phyloP scores from a whole-genome alignment of 2,113 vertebrate species.

The Paradisaea rubra region DNA sequence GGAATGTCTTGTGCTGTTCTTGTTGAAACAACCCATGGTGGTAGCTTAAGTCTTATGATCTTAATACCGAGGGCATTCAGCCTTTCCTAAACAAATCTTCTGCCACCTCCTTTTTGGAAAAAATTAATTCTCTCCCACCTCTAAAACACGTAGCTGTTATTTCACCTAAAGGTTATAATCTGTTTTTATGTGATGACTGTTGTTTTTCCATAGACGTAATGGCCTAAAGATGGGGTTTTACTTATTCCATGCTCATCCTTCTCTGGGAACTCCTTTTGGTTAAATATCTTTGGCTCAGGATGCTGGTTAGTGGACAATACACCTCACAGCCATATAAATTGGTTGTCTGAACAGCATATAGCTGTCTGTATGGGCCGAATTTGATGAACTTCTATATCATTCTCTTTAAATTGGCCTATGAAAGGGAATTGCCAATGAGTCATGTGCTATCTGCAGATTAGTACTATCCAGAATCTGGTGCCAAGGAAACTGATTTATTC shows the following conservation, averaged over 20 bases:
- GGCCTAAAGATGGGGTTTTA: neutral
- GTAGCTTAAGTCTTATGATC: neutral
- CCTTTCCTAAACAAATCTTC: neutral
- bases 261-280: neutral
- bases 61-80: neutral
- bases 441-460: neutral
- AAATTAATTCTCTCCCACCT: neutral
- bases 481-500: constrained; percentile 9
- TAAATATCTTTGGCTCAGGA: neutral
- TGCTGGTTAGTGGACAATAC: neutral
- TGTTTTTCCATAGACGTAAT: neutral
- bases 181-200: neutral
- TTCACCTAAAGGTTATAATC: neutral
- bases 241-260: neutral
- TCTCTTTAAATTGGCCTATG: neutral
- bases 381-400: neutral
- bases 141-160: neutral
- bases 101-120: neutral
- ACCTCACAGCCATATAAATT: neutral
- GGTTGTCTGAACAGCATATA: neutral
- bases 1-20: neutral
- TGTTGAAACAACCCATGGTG: neutral
- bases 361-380: neutral
- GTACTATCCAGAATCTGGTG: neutral
- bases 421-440: constrained; percentile 25